Conservation (phyloP, 2,113 vertebrate species). For the Aptenodytes patagonicus region DNA sequence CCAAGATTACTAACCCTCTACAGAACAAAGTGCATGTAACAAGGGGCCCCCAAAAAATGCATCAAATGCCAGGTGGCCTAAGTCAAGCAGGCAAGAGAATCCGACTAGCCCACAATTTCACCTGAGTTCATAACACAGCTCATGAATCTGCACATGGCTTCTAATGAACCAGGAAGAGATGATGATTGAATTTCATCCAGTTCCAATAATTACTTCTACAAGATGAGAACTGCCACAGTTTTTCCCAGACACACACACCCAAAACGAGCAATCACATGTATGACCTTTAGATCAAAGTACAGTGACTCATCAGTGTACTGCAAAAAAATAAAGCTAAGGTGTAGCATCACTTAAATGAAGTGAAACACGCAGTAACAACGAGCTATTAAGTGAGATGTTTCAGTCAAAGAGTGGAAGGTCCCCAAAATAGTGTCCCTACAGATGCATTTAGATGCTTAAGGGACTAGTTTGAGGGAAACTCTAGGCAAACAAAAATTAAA, state of each 20-base stretch:
- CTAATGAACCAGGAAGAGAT: neutral
- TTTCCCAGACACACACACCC: conserved; percentile 22
- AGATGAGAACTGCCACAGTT: neutral
- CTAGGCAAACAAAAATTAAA: neutral
- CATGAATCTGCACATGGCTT: neutral
- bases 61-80: neutral
- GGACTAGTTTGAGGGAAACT: neutral
- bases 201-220: neutral
- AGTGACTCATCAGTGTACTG: conserved; percentile 16
- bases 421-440: neutral
- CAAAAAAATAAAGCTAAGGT: neutral
- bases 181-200: neutral
- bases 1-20: neutral
- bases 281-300: conserved; percentile 18
- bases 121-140: neutral
- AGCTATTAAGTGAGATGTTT: neutral
- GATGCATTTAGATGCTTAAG: neutral
- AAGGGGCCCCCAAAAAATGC: fast-evolving
- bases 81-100: neutral
- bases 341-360: neutral
- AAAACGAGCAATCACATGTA: neutral
- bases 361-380: neutral
- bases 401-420: neutral
- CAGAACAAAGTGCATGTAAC: neutral
- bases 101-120: neutral